Conservation (phyloP, 1,140 invertebrate species). For the Nomia melanderi region DNA sequence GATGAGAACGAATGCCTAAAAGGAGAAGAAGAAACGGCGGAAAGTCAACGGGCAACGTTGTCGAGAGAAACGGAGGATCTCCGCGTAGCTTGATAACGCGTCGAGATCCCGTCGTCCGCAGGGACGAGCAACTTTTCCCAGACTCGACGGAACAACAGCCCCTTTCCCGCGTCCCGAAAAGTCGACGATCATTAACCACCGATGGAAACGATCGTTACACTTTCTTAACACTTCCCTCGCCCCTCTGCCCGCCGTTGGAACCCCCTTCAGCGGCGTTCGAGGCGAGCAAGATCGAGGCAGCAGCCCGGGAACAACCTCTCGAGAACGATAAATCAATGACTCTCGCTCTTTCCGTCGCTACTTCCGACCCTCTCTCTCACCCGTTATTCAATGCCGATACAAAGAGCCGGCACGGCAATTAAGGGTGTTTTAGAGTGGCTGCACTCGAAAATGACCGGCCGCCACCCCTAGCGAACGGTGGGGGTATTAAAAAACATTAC, state of each 20-base stretch:
- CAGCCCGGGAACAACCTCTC: conserved; percentile 48
- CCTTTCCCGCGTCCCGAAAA: conserved; percentile 23
- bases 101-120: no score
- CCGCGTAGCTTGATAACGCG: no score
- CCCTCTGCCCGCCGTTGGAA: background rate
- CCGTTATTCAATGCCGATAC: conserved; percentile 57
- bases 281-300: conserved; percentile 55
- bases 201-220: conserved; percentile 59
- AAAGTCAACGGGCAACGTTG: no score
- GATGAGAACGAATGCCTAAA: no score
- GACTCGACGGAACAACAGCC: background rate
- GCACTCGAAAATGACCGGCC: conserved; percentile 73
- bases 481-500: conserved; percentile 82
- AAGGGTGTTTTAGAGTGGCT: conserved; percentile 81
- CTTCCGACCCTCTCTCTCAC: conserved; percentile 37
- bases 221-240: conserved; percentile 47
- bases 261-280: conserved; percentile 34
- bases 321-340: conserved; percentile 75
- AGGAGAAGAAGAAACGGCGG: no score
- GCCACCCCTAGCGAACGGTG: conserved; percentile 54
- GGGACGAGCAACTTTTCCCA: conserved; percentile 1
- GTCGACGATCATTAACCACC: conserved; percentile 57
- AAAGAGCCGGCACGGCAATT: conserved; percentile 78
- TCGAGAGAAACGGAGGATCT: no score
- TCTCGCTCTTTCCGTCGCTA: conserved; percentile 48